A percentile compares a stretch with the other conserved stretches of the same genome.
These are phyloP conservation scores for Dendrolimus punctatus DNA, from an alignment of 1,140 invertebrate species.

Conservation along the genomic window DNA sequence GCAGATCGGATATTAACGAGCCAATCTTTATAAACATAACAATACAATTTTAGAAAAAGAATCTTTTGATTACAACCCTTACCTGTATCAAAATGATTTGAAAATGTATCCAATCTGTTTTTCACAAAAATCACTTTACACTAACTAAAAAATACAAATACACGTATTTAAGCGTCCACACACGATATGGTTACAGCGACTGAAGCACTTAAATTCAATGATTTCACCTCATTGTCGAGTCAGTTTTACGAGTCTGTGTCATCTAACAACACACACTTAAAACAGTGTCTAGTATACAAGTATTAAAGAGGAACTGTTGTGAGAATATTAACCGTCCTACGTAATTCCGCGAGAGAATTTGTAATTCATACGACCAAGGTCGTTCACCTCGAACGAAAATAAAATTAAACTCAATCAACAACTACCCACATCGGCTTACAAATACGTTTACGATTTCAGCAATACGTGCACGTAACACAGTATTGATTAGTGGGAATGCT, in stretches of 20 bases:
- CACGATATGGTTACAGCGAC: neutral
- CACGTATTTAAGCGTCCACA: neutral
- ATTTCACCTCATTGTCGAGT: neutral
- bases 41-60: too few species aligned
- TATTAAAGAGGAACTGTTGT: conserved; percentile 8
- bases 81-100: too few species aligned
- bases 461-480: conserved; percentile 21
- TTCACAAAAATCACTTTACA: too few species aligned
- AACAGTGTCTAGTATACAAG: neutral
- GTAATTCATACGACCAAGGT: conserved; percentile 29
- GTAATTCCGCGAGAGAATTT: conserved; percentile 18
- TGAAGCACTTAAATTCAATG: neutral
- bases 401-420: conserved; percentile 57
- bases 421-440: conserved; percentile 46
- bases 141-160: too few species aligned
- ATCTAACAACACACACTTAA: neutral
- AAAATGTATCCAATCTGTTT: too few species aligned
- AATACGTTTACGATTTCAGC: conserved; percentile 50
- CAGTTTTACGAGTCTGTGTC: neutral
- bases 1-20: too few species aligned
- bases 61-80: too few species aligned
- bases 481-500: neutral
- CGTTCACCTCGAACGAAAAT: conserved; percentile 49
- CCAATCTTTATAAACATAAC: too few species aligned
- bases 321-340: conserved; percentile 10